These are phyloP conservation scores for Macrochelys suwanniensis DNA, from an alignment of 2,797 vertebrate genomes.

Conservation along the genomic window DNA sequence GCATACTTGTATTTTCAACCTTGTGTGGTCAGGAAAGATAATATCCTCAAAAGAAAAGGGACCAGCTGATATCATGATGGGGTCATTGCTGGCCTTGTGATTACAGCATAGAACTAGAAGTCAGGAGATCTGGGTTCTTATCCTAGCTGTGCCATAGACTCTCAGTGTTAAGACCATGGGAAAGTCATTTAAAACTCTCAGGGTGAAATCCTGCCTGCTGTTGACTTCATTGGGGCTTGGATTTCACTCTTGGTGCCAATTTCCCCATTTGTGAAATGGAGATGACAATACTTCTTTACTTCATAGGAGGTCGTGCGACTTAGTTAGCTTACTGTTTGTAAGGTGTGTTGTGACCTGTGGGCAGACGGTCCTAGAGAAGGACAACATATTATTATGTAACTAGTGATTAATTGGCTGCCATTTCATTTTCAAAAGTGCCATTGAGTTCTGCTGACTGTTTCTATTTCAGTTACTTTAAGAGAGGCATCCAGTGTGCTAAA, in stretches of 20 bases:
- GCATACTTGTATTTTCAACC: not conserved
- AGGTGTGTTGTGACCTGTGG: not conserved
- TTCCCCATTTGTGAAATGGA: not conserved
- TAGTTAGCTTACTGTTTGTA: not conserved
- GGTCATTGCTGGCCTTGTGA: not conserved
- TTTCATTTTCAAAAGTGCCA: not conserved
- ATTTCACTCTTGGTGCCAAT: not conserved
- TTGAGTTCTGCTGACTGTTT: not conserved
- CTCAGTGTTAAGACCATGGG: not conserved
- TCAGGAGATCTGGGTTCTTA: not conserved
- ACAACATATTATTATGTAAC: not conserved
- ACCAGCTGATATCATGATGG: not conserved
- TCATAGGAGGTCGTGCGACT: not conserved
- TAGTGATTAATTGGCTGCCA: conserved; percentile 2
- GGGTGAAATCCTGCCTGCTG: not conserved
- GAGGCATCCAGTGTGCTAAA: not conserved
- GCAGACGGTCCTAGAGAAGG: not conserved
- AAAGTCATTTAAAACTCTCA: not conserved
- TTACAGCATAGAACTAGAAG: not conserved
- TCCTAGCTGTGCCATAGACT: not conserved
- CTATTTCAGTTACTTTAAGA: not conserved
- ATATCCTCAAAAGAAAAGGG: not conserved
- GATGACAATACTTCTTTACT: not conserved
- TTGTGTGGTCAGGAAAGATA: not conserved
- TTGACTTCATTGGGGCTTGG: not conserved